Conservation (phyloP, 2,888 invertebrate species). For the Drosophila peninsularis region DNA sequence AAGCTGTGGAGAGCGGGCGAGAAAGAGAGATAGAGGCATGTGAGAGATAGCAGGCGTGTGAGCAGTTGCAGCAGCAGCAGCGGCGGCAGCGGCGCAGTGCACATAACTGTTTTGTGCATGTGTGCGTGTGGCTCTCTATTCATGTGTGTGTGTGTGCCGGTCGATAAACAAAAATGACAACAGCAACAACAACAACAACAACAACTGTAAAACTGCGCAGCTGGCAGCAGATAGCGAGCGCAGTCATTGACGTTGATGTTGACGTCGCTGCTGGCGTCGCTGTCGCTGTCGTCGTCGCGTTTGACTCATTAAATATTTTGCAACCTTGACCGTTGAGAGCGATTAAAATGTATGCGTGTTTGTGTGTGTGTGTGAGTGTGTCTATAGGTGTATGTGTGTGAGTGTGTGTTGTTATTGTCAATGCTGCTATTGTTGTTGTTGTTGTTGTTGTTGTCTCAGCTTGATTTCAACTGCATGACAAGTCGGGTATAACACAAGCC, state of each 20-base stretch:
- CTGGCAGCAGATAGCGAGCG: conserved; percentile 51
- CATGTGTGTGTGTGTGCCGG: conserved; percentile 36
- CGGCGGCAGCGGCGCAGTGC: conserved; percentile 31
- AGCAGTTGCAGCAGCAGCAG: neutral
- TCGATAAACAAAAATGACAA: conserved; percentile 59
- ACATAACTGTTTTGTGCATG: conserved; percentile 38
- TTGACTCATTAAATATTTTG: conserved; percentile 80
- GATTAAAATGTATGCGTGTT: conserved; percentile 63
- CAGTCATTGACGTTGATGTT: conserved; percentile 21
- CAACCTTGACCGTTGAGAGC: conserved; percentile 82
- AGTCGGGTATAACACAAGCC: conserved; percentile 5
- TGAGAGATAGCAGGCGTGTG: conserved; percentile 5
- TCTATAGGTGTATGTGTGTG: neutral
- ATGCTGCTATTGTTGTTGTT: conserved; percentile 12
- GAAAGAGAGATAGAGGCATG: neutral
- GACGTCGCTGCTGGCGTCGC: conserved; percentile 21
- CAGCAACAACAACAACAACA: conserved; percentile 34
- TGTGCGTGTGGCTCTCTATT: neutral
- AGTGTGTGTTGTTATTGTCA: conserved; percentile 34
- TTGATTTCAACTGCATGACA: conserved; percentile 27
- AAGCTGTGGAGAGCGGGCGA: conserved; percentile 4
- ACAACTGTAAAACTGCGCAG: conserved; percentile 50
- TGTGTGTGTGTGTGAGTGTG: neutral
- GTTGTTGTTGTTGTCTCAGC: neutral
- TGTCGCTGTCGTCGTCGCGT: conserved; percentile 52